phyloP scores from a whole-genome alignment of 1,140 invertebrate species.

The Lutraria rhynchaena region DNA sequence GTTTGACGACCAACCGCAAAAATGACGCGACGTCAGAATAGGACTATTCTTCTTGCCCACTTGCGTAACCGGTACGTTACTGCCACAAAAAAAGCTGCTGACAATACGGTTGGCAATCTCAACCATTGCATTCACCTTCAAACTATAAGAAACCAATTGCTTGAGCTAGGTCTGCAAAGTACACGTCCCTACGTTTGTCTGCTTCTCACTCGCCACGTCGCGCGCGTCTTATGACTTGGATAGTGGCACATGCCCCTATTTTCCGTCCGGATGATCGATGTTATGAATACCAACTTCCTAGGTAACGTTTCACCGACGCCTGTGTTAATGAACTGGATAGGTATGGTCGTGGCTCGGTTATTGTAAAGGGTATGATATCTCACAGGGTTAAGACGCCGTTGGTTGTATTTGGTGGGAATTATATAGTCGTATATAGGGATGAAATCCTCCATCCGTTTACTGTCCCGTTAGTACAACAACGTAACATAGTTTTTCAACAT shows the following conservation, averaged over 20 bases:
- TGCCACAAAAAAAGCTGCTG: neutral
- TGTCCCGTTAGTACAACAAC: constrained; percentile 18
- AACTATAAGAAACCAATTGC: constrained; percentile 19
- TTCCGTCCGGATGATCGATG: constrained; percentile 19
- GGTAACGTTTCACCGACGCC: constrained; percentile 28
- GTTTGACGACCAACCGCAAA: constrained; percentile 10
- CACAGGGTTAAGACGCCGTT: constrained; percentile 17
- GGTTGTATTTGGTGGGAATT: constrained; percentile 20
- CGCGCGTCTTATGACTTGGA: constrained; percentile 12
- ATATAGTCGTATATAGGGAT: neutral
- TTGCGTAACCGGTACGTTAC: constrained; percentile 13
- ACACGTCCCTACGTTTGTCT: neutral
- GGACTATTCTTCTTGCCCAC: constrained; percentile 10
- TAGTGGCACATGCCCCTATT: constrained; percentile 5
- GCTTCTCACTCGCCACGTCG: constrained; percentile 10
- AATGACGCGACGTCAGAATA: constrained; percentile 18
- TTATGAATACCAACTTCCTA: constrained; percentile 2
- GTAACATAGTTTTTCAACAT: constrained; percentile 16
- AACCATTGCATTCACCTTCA: constrained; percentile 1
- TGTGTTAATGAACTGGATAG: constrained; percentile 7
- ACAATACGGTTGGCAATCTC: constrained; percentile 8
- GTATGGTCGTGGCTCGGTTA: constrained; percentile 17
- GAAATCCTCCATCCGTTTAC: neutral
- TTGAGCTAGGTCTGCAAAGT: constrained; percentile 3
- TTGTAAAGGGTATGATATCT: constrained; percentile 14